Base-by-base conservation (phyloP, 2,888 invertebrate genomes). In the Euzetes globulus region DNA sequence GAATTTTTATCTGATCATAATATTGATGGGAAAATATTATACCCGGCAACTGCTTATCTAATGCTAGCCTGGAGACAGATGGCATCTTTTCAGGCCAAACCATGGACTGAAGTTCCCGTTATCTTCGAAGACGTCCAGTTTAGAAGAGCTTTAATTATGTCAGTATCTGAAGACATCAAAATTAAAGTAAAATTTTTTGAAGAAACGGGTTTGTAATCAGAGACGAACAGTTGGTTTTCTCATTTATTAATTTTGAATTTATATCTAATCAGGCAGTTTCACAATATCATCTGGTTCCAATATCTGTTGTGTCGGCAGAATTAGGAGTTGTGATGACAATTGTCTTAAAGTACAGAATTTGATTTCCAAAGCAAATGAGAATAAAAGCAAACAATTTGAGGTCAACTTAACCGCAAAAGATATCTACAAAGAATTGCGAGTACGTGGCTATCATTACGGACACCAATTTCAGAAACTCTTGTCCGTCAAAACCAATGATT, bases 401-500 rank as follows among this genome's bases (percentile, higher is more conserved):
- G 83, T 50, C 78, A 81, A 45, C 84, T 83, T 81, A 11, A 11
- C 7, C 6, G 13, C 41, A 1, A 11, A 82, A 83, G 77, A 82
- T 84, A n/a, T 92, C 22, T 94, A 94, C 85, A 93, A 93, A 82
- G 92, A 93, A 82, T 85, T 94, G 75, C 86, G 89, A 74, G 85
- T 94, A 55, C 87, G 93, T 78, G 94, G 94, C 0, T 94, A 94
- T 83, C 90, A 92, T 82, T 94, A 94, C 81, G 83, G 85, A 33
- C 92, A 91, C 29, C 82, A 88, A 17, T 94, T 94, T 86, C 87
- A 88, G 79, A 94, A 94, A 70, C 90, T 96, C 79, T 82, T 85
- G 19, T 83, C 86, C 33, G 87, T 91, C 0, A 90, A 92, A 82
- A 87, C 89, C 79, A 86, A 86, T 41, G 41, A 41, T 13, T 41